Evolutionary conservation across 2,113 vertebrate species (phyloP).

Genomic region (Cygnus buccinator): DNA sequence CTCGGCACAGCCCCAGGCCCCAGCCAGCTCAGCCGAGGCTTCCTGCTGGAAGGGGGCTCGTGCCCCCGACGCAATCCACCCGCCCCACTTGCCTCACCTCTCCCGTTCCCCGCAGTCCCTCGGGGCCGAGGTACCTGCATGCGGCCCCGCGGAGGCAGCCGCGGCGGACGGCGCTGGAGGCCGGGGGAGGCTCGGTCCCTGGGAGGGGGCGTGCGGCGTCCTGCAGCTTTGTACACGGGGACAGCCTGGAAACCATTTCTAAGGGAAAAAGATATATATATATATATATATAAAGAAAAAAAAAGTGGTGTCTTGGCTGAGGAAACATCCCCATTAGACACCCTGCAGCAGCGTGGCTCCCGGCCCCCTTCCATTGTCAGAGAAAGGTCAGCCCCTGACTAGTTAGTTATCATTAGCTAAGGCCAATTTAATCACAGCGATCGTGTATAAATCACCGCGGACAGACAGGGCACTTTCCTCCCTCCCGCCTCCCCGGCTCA

Average conservation of each 20-base stretch:
- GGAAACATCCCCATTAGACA: background rate
- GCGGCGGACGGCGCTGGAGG: background rate
- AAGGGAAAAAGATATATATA: background rate
- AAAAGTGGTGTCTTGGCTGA: background rate
- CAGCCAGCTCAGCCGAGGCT: background rate
- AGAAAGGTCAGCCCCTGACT: slow-evolving; percentile 48
- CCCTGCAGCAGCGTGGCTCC: background rate
- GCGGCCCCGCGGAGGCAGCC: background rate
- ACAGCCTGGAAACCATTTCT: background rate
- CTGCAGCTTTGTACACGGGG: background rate
- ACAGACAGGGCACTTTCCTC: slow-evolving; percentile 4
- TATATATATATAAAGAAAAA: background rate
- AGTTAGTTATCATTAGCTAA: slow-evolving; percentile 57
- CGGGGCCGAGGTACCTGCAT: background rate
- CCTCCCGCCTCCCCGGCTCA: background rate
- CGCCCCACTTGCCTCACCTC: background rate
- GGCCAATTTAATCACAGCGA: slow-evolving; percentile 58
- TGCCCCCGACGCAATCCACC: background rate
- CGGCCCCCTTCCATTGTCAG: background rate
- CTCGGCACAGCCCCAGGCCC: background rate
- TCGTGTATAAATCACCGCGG: slow-evolving; percentile 32
- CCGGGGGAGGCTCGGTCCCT: fast-evolving
- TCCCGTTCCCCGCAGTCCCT: fast-evolving
- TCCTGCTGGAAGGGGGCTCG: background rate
- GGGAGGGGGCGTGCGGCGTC: fast-evolving